Base-by-base conservation (phyloP, 2,113 vertebrate species). In the Crotalus tigris region DNA sequence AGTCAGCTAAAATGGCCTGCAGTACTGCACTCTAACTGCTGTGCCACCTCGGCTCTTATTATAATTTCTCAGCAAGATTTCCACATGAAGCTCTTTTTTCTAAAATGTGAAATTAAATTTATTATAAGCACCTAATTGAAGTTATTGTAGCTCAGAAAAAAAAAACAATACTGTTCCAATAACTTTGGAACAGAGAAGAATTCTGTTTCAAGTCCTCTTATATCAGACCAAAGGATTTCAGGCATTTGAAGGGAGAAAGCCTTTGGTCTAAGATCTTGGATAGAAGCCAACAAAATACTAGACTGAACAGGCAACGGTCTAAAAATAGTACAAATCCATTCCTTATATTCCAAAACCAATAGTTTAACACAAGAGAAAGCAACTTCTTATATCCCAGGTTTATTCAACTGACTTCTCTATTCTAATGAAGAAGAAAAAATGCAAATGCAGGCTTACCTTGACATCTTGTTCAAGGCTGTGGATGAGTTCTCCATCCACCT, bases 381-480 rank as follows among this genome's bases (percentile, higher is more conserved):
- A 21, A 54, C 15, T 88, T 8, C 24, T 81, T 21, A 26, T 57
- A 57, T 81, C 51, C 29, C 46, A 3, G 5, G 4, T 4, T 9
- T 85, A 23, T 54, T 85, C 61, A 75, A 57, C 4, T 85, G 21
- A 21, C 51, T 33, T 24, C 55, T 54, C 13, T 4, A 39, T 55
- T 57, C 29, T 19, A 54, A 57, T 13, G 10, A 3, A 26, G 58
- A 26, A 26, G n/a, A 23, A 23, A n/a, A 57, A 8, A 19, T 15
- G 1, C n/a, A 46, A 23, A 12, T 9, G 6, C 0, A 0, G 54
- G 26, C 97, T 98, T 94, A 99, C 99, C 98, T 99, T 99, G 96
- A 99, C 98, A 0, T 99, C 99, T 95, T 99, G 99, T 97, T 99
- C 99, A 69, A 99, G 97, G 55, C 99, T 98, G 5, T 98, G 98